Evolutionary conservation across 2,888 invertebrate species (phyloP).

Genomic region (Ornithoptera priamus): DNA sequence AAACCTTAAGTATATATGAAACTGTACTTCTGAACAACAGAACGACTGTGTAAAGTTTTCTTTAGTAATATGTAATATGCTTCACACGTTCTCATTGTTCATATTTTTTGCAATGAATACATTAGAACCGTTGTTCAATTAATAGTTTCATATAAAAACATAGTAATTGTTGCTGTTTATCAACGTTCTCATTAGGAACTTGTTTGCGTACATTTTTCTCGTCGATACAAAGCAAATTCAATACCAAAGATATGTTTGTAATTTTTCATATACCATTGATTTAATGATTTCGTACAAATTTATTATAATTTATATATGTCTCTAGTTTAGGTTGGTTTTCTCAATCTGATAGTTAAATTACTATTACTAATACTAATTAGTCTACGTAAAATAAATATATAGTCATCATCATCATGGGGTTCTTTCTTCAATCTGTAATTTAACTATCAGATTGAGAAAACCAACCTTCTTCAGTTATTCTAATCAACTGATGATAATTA

Average conservation of each 20-base stretch:
- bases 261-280: background rate
- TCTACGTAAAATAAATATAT: no score
- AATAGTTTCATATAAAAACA: conserved; percentile 6
- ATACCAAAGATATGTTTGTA: background rate
- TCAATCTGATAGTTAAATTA: background rate
- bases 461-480: no score
- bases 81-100: conserved; percentile 13
- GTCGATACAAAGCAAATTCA: background rate
- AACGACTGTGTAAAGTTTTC: background rate
- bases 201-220: background rate
- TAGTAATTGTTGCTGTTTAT: conserved; percentile 5
- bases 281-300: background rate
- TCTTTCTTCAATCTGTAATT: no score
- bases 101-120: conserved; percentile 1
- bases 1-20: background rate
- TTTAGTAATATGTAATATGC: background rate
- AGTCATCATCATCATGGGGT: no score
- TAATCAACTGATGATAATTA: no score
- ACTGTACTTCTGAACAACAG: background rate
- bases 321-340: no score
- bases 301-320: background rate
- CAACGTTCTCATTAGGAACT: conserved; percentile 2
- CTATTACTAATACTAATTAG: no score
- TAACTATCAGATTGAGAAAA: no score
- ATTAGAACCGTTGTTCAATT: conserved; percentile 7